These are phyloP conservation scores for Aviceda cuculoides DNA, from an alignment of 2,797 vertebrate species.

Conservation along the genomic window DNA sequence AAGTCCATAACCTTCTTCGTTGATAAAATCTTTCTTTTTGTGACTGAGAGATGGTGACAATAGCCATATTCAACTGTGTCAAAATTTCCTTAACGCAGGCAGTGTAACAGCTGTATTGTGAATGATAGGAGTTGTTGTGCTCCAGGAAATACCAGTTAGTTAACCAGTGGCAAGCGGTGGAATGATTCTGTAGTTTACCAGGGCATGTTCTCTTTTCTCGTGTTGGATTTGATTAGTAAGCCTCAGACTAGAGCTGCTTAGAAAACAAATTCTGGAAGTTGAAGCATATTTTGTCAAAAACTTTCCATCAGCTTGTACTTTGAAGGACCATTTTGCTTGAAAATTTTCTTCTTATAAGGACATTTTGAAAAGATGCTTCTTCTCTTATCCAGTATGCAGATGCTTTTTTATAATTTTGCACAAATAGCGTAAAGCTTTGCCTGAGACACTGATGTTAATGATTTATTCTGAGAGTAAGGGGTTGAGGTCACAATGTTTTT, in stretches of 20 bases:
- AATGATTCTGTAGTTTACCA: neutral
- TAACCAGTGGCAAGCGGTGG: neutral
- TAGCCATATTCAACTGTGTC: neutral
- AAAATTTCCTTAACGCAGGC: accelerated
- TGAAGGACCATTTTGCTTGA: neutral
- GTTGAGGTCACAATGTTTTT: conserved; percentile 34
- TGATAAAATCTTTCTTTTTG: neutral
- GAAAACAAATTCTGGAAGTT: neutral
- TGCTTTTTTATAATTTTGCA: neutral
- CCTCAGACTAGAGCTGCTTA: neutral
- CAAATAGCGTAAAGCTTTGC: neutral
- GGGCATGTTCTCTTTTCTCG: too few species aligned
- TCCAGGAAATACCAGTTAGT: neutral
- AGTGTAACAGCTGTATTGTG: neutral
- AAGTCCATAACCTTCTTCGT: neutral
- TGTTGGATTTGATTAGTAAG: neutral
- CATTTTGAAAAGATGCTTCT: neutral
- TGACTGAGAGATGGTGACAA: neutral
- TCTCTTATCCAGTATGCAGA: neutral
- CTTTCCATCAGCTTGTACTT: neutral
- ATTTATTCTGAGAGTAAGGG: neutral
- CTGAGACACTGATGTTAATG: neutral
- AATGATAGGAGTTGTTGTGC: neutral
- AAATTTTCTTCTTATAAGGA: neutral
- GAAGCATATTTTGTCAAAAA: neutral